Percentiles rank a stretch among this genome's conserved stretches.
Conservation (phyloP, 2,888 invertebrate species). For the Drosophila atripex region DNA sequence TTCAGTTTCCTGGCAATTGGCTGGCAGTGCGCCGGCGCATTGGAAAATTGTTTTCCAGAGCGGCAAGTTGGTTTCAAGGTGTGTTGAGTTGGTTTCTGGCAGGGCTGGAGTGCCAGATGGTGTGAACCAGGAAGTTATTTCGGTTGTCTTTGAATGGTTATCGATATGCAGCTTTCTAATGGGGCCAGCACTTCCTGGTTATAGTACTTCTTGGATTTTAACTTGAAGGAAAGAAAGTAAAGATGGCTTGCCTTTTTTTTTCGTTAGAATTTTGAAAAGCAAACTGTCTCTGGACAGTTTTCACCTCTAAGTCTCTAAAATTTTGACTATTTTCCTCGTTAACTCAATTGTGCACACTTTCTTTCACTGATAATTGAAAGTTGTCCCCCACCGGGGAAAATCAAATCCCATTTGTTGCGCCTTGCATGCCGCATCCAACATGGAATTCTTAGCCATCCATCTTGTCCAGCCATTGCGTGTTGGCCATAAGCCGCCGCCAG, state of each 20-base stretch:
- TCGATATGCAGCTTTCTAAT: background rate
- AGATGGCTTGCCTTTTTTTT: no score
- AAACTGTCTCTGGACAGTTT: background rate
- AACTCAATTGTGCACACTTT: slow-evolving; percentile 42
- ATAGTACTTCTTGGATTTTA: no score
- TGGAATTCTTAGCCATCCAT: slow-evolving; percentile 8
- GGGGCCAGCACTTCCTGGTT: background rate
- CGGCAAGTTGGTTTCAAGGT: slow-evolving; percentile 6
- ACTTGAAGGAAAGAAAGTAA: no score
- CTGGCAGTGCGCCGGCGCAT: slow-evolving; percentile 51
- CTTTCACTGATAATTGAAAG: slow-evolving; percentile 20
- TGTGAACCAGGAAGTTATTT: slow-evolving; percentile 1
- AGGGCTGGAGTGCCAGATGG: slow-evolving; percentile 15
- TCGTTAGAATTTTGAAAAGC: no score
- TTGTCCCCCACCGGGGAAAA: slow-evolving; percentile 10
- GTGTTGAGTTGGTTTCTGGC: slow-evolving; percentile 19
- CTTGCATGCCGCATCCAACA: slow-evolving; percentile 9
- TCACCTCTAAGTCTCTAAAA: background rate
- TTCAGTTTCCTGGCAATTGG: slow-evolving; percentile 23
- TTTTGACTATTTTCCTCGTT: slow-evolving; percentile 16
- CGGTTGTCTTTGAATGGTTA: no score
- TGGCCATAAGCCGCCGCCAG: slow-evolving; percentile 9
- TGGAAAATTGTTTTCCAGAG: slow-evolving; percentile 33
- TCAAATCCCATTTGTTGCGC: slow-evolving; percentile 17
- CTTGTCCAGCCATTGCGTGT: slow-evolving; percentile 20